Percentiles rank a stretch among this genome's conserved stretches.
Conservation (phyloP, 2,113 vertebrate species). For the Ceuthmochares aereus region DNA sequence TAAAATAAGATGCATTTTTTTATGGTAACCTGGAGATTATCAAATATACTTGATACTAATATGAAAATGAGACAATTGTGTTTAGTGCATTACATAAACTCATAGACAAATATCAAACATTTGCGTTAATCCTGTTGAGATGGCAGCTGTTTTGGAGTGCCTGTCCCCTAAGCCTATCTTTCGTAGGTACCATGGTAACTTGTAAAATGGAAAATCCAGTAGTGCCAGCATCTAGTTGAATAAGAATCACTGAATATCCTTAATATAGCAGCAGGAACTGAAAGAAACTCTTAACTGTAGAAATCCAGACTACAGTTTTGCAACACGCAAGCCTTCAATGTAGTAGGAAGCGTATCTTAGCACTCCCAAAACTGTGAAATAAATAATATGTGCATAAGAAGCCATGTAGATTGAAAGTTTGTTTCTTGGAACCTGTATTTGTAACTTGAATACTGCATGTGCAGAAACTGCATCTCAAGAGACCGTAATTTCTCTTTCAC, state of each 20-base stretch:
- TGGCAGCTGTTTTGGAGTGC: not conserved
- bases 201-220: not conserved
- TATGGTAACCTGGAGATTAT: not conserved
- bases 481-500: not conserved
- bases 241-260: not conserved
- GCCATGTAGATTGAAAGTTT: not conserved
- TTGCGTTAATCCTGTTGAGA: not conserved
- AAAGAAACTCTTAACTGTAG: not conserved
- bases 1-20: not conserved
- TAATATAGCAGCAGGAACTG: not conserved
- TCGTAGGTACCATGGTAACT: not conserved
- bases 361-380: not conserved
- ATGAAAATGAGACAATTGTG: not conserved
- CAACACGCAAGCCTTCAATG: not conserved
- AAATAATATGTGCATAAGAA: not conserved
- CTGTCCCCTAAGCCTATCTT: not conserved
- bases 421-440: not conserved
- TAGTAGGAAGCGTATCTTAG: not conserved
- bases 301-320: not conserved
- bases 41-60: not conserved
- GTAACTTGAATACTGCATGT: not conserved
- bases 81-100: not conserved
- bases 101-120: not conserved
- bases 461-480: not conserved
- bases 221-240: not conserved